A percentile compares a stretch with the other conserved stretches of the same genome.
Conservation (phyloP, 2,797 vertebrate species). For the Gobio occitaniae region DNA sequence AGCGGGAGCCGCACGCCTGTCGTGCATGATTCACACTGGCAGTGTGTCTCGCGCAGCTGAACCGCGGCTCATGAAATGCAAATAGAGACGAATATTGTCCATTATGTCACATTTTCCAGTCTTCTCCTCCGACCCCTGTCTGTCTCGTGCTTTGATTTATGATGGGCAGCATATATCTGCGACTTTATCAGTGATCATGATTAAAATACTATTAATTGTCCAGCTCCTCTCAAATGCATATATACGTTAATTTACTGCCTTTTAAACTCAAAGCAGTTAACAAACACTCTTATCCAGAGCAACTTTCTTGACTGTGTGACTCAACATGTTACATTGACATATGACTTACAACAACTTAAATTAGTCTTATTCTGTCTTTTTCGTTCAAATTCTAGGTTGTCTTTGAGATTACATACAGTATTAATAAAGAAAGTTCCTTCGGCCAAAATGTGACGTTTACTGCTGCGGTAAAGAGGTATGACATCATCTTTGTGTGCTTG, state of each 20-base stretch:
- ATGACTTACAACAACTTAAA: not conserved
- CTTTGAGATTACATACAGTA: slow-evolving; percentile 32
- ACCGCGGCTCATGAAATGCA: too few species aligned
- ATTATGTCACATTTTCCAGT: too few species aligned
- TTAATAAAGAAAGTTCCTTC: slow-evolving; percentile 23
- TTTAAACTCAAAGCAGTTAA: not conserved
- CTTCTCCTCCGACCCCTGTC: too few species aligned
- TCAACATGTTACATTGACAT: not conserved
- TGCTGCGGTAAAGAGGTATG: slow-evolving; percentile 15
- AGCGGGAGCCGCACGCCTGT: too few species aligned
- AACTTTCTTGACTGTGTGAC: not conserved
- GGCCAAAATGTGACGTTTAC: not conserved
- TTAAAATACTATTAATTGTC: not conserved
- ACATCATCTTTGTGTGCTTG: not conserved
- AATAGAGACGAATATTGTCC: too few species aligned
- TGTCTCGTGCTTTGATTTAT: too few species aligned
- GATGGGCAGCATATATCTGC: too few species aligned
- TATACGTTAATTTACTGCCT: not conserved
- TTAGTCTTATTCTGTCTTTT: not conserved
- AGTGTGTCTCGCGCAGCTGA: too few species aligned
- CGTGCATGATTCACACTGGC: too few species aligned
- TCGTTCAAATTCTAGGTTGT: not conserved
- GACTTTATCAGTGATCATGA: not conserved
- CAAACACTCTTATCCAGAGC: not conserved
- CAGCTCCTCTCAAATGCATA: not conserved